Conservation (phyloP, 2,888 invertebrate species). For the Morpho deidamia region DNA sequence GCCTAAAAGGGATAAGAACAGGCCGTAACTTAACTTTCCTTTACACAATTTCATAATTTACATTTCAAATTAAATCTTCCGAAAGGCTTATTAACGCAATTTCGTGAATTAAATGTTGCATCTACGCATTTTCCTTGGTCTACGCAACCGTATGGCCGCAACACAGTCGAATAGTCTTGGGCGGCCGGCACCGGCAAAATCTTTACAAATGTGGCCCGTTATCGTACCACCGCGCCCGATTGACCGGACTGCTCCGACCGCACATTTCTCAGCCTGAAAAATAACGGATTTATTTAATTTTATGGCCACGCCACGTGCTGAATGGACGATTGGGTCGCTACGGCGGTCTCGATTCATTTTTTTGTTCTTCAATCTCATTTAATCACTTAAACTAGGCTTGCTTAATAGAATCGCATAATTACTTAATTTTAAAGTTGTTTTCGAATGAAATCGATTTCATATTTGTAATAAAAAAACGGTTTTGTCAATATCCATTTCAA, state of each 20-base stretch:
- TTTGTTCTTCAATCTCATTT: neutral
- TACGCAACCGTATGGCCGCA: constrained; percentile 57
- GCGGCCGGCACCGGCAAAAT: constrained; percentile 61
- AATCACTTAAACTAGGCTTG: neutral
- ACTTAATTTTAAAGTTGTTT: no score
- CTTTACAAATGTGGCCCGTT: constrained; percentile 76
- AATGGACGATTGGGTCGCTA: constrained; percentile 63
- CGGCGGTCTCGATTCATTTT: constrained; percentile 14
- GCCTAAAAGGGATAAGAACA: no score
- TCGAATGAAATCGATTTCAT: no score
- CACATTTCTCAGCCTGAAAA: constrained; percentile 73
- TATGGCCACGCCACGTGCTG: constrained; percentile 73
- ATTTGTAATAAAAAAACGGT: no score
- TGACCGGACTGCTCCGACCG: constrained; percentile 57
- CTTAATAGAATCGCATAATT: no score
- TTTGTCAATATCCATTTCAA: no score
- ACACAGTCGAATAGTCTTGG: constrained; percentile 50
- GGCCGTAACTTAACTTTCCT: no score
- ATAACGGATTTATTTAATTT: constrained; percentile 78
- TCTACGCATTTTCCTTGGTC: constrained; percentile 31
- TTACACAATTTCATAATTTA: no score
- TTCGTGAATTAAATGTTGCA: neutral
- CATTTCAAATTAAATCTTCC: no score
- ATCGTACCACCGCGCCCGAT: constrained; percentile 62
- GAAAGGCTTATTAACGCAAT: no score